Percentiles rank a stretch among this genome's conserved stretches.
Conservation (phyloP, 1,140 invertebrate genomes). For the Temnothorax nylanderi region DNA sequence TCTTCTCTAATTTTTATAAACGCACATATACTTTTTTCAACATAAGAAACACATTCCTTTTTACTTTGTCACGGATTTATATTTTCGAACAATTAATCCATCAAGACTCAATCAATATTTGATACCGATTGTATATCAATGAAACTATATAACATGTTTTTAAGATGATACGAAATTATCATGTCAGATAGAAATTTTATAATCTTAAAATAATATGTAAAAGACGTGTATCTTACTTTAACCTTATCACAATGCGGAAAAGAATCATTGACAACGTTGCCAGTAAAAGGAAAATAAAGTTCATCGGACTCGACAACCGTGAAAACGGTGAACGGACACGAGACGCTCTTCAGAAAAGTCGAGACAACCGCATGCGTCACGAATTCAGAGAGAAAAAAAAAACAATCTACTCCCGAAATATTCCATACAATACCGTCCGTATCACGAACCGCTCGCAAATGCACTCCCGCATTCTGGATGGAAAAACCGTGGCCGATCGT, state of each 20-base stretch:
- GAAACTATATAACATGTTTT: neutral
- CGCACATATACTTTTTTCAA: neutral
- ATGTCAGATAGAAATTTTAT: neutral
- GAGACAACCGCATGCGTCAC: slow-evolving; percentile 16
- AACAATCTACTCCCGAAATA: neutral
- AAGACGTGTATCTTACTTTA: neutral
- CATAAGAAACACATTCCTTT: neutral
- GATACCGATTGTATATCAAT: neutral
- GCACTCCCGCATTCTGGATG: slow-evolving; percentile 16
- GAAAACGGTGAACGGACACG: neutral
- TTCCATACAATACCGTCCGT: slow-evolving; percentile 34
- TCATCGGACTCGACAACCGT: neutral
- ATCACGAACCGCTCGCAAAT: neutral
- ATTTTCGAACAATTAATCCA: neutral
- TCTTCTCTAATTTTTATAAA: neutral
- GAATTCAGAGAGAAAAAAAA: slow-evolving; percentile 41
- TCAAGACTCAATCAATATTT: neutral
- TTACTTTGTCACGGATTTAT: neutral
- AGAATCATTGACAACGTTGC: neutral
- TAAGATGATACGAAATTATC: neutral
- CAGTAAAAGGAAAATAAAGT: neutral
- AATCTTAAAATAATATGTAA: neutral
- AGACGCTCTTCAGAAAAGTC: slow-evolving; percentile 15
- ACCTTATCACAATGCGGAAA: neutral
- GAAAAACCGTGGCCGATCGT: slow-evolving; percentile 59